Evolutionary conservation across 2,797 vertebrate genomes (phyloP), one percentile per base, ranked within the genome.

Genomic region (Kryptopterus vitreolus): DNA sequence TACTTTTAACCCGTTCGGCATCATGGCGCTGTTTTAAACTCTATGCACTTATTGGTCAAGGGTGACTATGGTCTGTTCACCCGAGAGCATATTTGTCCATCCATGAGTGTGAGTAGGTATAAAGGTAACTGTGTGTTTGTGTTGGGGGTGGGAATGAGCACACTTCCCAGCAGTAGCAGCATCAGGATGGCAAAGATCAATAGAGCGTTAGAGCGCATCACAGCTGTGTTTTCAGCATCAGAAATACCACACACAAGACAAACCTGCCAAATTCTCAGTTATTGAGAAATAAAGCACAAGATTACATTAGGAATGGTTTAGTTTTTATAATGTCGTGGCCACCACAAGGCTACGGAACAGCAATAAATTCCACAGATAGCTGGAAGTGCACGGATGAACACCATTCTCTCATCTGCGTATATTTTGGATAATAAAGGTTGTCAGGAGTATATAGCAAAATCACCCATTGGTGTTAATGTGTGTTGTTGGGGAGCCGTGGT

Each of bases 141-240:
- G 43, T 62, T 53, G 58, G 46, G 57, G 61, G 38, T 52, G 33
- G 76, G 70, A 75, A 78, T 53, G 65, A 59, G 55, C 52, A 79
- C 79, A 63, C 76, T 81, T 77, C 69, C 53, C 79, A 81, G 75
- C 63, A 72, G 50, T 15, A 52, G 50, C 50, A 52, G 50, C 50
- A 77, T 57, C 48, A 85, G 84, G 86, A 88, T 90, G 89, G 90
- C 88, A 85, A 85, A 81, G 88, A 93, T 92, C 92, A 90, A 92
- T 92, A 92, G 80, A 88, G 90, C 89, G 92, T 92, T 92, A 93
- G 89, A 85, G 80, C 83, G 86, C 84, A 92, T 92, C 90, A 90
- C 90, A 90, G 89, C 87, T 88, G 89, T 87, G 86, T 85, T 83
- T 62, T 20, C n/a, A 33, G 68, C 48, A 22, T 61, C 57, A 77